A percentile compares a stretch with the other conserved stretches of the same genome.
Evolutionary conservation across 2,888 invertebrate species (phyloP).

Genomic region (Cylloceria caligata): DNA sequence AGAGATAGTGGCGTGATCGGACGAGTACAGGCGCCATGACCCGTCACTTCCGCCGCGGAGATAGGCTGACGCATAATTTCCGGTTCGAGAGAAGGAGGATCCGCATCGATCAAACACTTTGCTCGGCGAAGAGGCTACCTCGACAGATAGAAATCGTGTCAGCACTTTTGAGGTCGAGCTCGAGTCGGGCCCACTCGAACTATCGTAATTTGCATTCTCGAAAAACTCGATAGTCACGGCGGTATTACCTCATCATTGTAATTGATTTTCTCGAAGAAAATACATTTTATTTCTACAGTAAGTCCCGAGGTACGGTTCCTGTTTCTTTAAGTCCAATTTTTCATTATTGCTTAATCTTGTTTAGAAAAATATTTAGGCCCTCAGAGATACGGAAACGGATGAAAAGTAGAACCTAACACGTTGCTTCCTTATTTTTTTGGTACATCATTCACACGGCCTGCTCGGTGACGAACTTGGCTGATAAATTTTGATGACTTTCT

Average conservation of each 20-base stretch:
- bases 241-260: conserved; percentile 31
- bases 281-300: background rate
- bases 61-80: conserved; percentile 85
- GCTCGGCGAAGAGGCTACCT: conserved; percentile 67
- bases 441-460: too few relatives aligned
- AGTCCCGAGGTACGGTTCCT: background rate
- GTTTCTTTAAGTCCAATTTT: background rate
- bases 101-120: conserved; percentile 84
- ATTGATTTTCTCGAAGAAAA: conserved; percentile 18
- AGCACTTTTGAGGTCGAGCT: conserved; percentile 64
- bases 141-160: conserved; percentile 73
- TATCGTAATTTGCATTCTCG: conserved; percentile 42
- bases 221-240: conserved; percentile 38
- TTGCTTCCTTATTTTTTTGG: too few relatives aligned
- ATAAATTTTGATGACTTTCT: too few relatives aligned
- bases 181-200: conserved; percentile 54
- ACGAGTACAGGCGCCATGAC: conserved; percentile 73
- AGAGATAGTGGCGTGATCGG: conserved; percentile 82
- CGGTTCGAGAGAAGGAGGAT: conserved; percentile 79
- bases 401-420: too few relatives aligned
- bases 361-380: background rate
- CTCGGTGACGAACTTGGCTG: too few relatives aligned
- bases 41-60: conserved; percentile 81
- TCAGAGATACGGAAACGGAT: background rate
- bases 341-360: background rate